phyloP scores from a whole-genome alignment of 2,797 vertebrate genomes.

The Loriculus beryllinus region DNA sequence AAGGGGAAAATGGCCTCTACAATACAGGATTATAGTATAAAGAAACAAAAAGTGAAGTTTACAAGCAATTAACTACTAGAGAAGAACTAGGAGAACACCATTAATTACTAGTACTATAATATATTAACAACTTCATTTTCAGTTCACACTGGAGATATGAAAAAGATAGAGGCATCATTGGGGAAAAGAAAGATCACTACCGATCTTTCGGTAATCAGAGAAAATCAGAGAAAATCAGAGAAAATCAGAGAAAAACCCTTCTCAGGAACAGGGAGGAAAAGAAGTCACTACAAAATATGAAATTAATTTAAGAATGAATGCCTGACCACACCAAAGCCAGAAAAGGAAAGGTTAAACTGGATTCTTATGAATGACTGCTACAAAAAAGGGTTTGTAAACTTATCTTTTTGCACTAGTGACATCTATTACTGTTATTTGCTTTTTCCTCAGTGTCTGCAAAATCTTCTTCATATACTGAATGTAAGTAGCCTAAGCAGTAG shows the following conservation, averaged over 20 bases:
- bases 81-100: not conserved
- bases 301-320: not conserved
- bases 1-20: not conserved
- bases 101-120: not conserved
- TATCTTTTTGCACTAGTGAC: not conserved
- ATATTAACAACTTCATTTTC: not conserved
- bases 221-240: not conserved
- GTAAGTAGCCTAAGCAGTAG: not conserved
- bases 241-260: not conserved
- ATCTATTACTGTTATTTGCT: not conserved
- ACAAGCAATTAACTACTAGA: not conserved
- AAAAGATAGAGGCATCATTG: not conserved
- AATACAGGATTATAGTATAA: not conserved
- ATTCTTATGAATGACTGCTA: not conserved
- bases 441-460: not conserved
- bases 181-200: not conserved
- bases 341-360: not conserved
- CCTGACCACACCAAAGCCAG: not conserved
- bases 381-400: not conserved
- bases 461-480: not conserved
- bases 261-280: not conserved
- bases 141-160: not conserved
- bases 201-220: no score
- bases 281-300: not conserved
- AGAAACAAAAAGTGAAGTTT: not conserved